Evolutionary conservation across 2,888 invertebrate genomes (phyloP), one percentile per base, ranked within the genome.

Genomic region (Synanthedon formicaeformis): DNA sequence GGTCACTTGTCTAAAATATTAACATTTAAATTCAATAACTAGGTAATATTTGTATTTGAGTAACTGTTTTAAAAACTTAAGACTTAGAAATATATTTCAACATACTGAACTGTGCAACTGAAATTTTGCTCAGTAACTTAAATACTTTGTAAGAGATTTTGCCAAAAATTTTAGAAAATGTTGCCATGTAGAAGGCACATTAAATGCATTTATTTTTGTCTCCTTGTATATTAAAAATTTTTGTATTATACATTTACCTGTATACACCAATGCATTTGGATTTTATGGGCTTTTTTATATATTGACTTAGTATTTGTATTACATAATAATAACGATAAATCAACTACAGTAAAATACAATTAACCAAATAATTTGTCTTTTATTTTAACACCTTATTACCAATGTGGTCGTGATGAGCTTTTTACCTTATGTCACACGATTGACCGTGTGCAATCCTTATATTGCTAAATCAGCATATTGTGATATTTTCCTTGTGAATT

Each of bases 131-230:
- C 45, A 45, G 45, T 45, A 45, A 69, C 62, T 69, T 61, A 54
- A 50, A 34, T 34, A 34, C 34, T 10, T 23, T 34, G 34, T 34
- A 34, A 34, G 34, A 34, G 34, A 70, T 71, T 67, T 74, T 77
- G 71, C 79, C 76, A 78, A 79, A 79, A 70, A 75, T 58, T 55
- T 62, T 74, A 72, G 71, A 62, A 61, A 73, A 71, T 75, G 78
- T 75, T 78, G 79, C 79, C 82, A 81, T 80, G 73, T 81, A 75
- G 71, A 74, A 70, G 81, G 76, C 75, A 72, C 69, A 66, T 65
- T 71, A 71, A 73, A 73, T 81, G 81, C 81, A 82, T 82, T 83
- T 83, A 81, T 81, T 81, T 77, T 78, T 76, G 73, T 77, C 75
- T 72, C 74, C 65, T 61, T 67, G 67, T 72, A 72, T 71, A 71